Percentiles rank a stretch among this genome's conserved stretches.
Evolutionary conservation across 2,797 vertebrate genomes (phyloP).

Genomic region (Chiroxiphia lanceolata): DNA sequence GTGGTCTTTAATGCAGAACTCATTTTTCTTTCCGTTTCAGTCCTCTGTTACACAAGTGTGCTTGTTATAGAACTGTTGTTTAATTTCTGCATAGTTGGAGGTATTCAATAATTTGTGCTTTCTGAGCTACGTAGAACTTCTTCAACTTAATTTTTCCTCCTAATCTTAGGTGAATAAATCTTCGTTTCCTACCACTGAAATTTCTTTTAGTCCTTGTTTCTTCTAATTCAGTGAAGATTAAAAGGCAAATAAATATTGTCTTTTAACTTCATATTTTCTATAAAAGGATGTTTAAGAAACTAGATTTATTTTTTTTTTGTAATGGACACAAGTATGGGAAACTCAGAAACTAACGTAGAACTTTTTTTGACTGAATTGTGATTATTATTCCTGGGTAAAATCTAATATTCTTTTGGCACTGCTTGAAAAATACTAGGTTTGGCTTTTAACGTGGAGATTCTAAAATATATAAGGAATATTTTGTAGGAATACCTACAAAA

Average conservation of each 20-base stretch:
- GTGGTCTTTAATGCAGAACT: neutral
- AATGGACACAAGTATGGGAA: neutral
- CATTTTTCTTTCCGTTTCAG: neutral
- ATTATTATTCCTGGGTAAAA: neutral
- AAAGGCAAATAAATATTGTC: neutral
- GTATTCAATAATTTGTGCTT: neutral
- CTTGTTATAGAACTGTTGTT: neutral
- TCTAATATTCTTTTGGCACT: neutral
- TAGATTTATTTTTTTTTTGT: neutral
- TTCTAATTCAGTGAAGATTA: neutral
- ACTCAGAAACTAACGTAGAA: neutral
- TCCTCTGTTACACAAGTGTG: neutral
- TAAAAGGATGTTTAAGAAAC: neutral
- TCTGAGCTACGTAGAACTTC: neutral
- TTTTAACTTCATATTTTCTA: neutral
- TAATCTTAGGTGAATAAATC: neutral
- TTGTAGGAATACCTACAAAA: neutral
- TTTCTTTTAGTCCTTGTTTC: neutral
- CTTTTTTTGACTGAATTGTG: neutral
- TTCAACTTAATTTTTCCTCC: neutral
- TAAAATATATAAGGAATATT: neutral
- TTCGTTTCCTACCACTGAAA: neutral
- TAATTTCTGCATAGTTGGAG: neutral
- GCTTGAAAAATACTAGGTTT: neutral
- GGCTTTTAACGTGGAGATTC: neutral